phyloP scores from a whole-genome alignment of 2,113 vertebrate species.

The Dolichotis patagonum region DNA sequence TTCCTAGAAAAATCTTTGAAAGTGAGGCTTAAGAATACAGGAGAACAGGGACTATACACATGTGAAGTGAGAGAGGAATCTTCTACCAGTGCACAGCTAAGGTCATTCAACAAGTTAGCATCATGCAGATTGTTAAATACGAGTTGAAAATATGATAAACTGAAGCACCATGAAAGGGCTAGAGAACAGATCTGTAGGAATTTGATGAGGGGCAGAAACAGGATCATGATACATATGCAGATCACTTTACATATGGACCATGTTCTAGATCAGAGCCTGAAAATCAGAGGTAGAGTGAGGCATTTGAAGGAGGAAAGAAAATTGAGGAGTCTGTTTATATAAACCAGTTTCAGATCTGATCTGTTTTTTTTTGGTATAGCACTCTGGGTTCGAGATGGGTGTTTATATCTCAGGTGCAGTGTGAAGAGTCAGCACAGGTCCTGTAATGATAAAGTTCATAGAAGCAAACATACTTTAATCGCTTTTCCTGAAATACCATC shows the following conservation, averaged over 20 bases:
- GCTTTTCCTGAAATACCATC: background rate
- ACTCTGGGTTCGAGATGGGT: background rate
- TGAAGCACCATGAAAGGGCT: background rate
- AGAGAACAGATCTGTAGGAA: background rate
- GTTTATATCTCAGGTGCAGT: background rate
- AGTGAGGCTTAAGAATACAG: background rate
- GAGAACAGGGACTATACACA: no score
- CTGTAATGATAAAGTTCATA: background rate
- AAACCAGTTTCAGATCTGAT: background rate
- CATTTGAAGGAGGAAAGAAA: background rate
- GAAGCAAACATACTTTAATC: background rate
- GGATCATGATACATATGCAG: no score
- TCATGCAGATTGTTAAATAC: background rate
- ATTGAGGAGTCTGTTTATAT: no score
- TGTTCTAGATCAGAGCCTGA: background rate
- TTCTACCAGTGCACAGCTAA: background rate
- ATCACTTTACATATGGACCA: background rate
- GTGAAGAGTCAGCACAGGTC: background rate
- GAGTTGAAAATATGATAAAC: background rate
- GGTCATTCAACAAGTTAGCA: background rate
- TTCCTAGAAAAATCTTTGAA: background rate
- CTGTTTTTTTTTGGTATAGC: accelerated
- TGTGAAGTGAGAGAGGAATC: background rate
- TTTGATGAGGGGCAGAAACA: background rate
- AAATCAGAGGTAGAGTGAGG: background rate